Base-by-base conservation (phyloP, 2,113 vertebrate species). In the Petrocephalus zakoni region DNA sequence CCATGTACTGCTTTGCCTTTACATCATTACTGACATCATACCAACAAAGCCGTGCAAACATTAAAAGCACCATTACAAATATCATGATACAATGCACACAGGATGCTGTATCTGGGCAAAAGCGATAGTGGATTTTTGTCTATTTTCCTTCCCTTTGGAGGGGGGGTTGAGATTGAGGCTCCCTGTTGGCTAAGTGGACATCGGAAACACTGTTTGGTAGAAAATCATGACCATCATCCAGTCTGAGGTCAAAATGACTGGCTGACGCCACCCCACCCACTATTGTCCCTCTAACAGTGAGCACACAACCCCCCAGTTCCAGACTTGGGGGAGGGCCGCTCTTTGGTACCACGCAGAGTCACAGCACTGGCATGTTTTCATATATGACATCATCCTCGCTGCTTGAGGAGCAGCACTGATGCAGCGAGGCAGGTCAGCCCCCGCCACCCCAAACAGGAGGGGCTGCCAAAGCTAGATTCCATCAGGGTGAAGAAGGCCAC, bases 381-480 rank as follows among this genome's bases (percentile, higher is more conserved):
- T 13, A n/a, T 25, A 68, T 72, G 61, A 87, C 61, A 49, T 68
- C 61, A 72, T 29, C 22, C 61, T 51, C 2, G 13, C 46, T n/a
- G 34, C 55, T 46, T 22, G 34, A 29, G 22, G 61, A 72, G 10
- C 55, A 37, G 1, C 37, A 87, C 22, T 22, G 9, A 64, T 37
- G 42, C 86, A 87, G 55, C 58, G 5, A 17, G 58, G 56, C 17
- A 15, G 37, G 56, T 68, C 42, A 51, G 58, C n/a, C 46, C 42
- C 53, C 55, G 0, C 84, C 49, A 17, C 52, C 42, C 42, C 34
- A 82, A 82, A 56, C 85, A 58, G 51, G 6, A n/a, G 29, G 21
- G 8, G 25, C 86, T 49, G 86, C 86, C 58, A 87, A 87, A 58
- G 55, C 42, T 22, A 25, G 86, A 68, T 87, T 87, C 58, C 42